Conservation (phyloP, 2,797 vertebrate species). For the Oceanodroma leucorhoa region DNA sequence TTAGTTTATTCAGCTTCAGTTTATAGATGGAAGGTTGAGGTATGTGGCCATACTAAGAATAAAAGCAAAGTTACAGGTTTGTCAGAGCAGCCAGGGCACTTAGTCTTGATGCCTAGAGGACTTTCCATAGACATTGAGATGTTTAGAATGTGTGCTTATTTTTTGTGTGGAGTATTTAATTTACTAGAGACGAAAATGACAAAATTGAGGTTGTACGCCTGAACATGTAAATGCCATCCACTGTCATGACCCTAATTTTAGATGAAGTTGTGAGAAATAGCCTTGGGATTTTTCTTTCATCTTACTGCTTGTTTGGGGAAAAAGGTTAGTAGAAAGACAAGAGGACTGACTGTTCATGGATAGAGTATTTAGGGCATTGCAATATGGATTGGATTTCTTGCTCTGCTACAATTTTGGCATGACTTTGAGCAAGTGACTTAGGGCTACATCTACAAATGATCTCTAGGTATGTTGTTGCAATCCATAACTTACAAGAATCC, state of each 20-base stretch:
- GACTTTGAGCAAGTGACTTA: neutral
- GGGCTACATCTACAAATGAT: neutral
- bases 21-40: neutral
- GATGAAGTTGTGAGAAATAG: neutral
- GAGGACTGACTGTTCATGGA: fast-evolving
- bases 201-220: neutral
- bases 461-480: neutral
- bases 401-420: neutral
- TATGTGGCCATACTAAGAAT: neutral
- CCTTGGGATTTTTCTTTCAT: neutral
- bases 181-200: neutral
- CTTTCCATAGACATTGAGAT: neutral
- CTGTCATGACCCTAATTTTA: neutral
- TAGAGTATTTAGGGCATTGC: neutral
- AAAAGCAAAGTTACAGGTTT: neutral
- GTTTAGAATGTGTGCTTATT: neutral
- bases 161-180: neutral
- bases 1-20: neutral
- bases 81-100: neutral
- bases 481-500: neutral
- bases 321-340: neutral
- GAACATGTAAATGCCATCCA: neutral
- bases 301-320: neutral
- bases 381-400: neutral
- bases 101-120: neutral